phyloP scores from a whole-genome alignment of 2,113 vertebrate genomes.

The Columbina picui region DNA sequence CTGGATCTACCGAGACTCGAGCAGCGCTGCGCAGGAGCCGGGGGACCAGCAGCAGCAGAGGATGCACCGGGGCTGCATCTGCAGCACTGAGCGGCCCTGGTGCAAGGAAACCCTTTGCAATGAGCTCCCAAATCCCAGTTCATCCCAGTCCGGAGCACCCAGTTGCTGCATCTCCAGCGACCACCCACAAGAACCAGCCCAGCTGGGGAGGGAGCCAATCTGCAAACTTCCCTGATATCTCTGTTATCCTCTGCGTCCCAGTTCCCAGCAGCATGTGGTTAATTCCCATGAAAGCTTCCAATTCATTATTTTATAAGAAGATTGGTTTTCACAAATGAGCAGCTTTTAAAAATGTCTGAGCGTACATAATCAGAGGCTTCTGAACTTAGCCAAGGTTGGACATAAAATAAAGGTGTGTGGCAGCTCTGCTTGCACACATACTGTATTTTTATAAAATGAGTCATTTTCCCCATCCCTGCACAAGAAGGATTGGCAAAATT shows the following conservation, averaged over 20 bases:
- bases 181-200: background rate
- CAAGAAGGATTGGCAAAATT: background rate
- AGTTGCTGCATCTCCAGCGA: background rate
- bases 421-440: background rate
- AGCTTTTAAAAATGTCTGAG: background rate
- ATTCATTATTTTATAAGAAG: background rate
- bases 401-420: accelerated
- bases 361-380: background rate
- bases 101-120: background rate
- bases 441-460: background rate
- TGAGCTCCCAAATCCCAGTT: accelerated
- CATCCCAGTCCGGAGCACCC: accelerated
- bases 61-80: accelerated
- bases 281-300: background rate
- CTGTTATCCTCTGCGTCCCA: accelerated
- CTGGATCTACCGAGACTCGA: background rate
- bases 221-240: background rate
- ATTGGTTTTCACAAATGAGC: background rate
- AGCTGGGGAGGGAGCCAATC: accelerated
- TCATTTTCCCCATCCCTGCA: background rate
- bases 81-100: background rate
- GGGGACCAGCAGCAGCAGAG: background rate
- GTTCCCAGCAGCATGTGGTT: accelerated
- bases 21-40: background rate
- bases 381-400: background rate